A percentile compares a stretch with the other conserved stretches of the same genome.
These are phyloP conservation scores for Simalia tracyae DNA, from an alignment of 2,797 vertebrate species.

Conservation along the genomic window DNA sequence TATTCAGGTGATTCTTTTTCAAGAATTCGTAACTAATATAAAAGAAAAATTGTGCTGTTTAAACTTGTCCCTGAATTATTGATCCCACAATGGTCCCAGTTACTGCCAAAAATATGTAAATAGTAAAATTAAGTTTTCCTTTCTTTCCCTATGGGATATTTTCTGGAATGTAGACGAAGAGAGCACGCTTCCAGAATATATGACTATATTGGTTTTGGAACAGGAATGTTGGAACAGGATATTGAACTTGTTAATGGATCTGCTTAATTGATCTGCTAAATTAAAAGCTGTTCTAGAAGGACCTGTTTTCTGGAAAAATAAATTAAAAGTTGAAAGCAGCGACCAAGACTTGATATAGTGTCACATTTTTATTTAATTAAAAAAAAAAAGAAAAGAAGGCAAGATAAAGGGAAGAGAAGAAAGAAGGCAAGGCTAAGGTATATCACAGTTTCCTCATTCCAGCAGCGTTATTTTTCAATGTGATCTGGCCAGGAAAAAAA, in stretches of 20 bases:
- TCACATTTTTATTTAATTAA: slow-evolving; percentile 11
- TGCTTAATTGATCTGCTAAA: slow-evolving; percentile 47
- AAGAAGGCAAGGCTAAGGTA: neutral
- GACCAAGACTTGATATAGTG: slow-evolving; percentile 4
- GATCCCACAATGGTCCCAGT: neutral
- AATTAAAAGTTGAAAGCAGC: neutral
- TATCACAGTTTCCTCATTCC: neutral
- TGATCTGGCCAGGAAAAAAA: neutral
- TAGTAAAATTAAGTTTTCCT: neutral
- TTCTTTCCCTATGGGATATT: neutral
- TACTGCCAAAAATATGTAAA: slow-evolving; percentile 12
- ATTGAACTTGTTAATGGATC: slow-evolving; percentile 42
- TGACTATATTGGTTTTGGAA: slow-evolving; percentile 15
- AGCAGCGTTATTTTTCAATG: neutral
- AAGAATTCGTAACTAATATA: slow-evolving; percentile 7
- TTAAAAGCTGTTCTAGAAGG: slow-evolving; percentile 42
- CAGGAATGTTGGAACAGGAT: slow-evolving; percentile 19
- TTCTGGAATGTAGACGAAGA: neutral
- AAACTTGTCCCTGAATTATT: slow-evolving; percentile 5
- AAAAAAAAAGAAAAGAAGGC: neutral
- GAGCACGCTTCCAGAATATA: slow-evolving; percentile 16
- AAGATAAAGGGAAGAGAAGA: neutral
- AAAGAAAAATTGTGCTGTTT: neutral
- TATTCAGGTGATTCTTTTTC: neutral
- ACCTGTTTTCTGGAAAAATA: slow-evolving; percentile 10